Percentiles rank a stretch among this genome's conserved stretches.
Conservation (phyloP, 2,113 vertebrate genomes). For the Pithys albifrons region DNA sequence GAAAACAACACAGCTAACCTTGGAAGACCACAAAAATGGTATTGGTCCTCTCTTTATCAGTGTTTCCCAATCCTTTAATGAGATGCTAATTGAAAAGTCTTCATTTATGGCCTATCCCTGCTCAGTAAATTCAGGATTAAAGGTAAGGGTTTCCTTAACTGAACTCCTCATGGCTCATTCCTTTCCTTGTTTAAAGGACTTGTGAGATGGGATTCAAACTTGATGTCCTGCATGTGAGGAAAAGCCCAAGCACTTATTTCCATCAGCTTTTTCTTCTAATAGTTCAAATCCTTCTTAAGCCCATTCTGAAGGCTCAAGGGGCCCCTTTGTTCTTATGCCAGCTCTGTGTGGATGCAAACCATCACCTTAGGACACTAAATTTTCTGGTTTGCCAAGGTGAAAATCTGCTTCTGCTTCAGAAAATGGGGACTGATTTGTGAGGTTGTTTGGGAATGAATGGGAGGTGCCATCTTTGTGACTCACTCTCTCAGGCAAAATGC, state of each 20-base stretch:
- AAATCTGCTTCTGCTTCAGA: neutral
- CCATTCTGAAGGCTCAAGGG: neutral
- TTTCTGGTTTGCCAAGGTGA: neutral
- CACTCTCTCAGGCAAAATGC: constrained; percentile 4
- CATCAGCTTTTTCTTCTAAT: neutral
- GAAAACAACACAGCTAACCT: neutral
- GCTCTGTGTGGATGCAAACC: neutral
- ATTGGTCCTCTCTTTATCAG: neutral
- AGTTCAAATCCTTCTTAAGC: neutral
- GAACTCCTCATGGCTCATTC: neutral
- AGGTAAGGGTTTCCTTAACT: neutral
- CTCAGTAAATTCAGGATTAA: neutral
- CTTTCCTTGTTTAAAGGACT: neutral
- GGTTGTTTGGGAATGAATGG: neutral
- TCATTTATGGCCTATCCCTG: neutral
- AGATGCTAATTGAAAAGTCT: neutral
- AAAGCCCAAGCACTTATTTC: neutral
- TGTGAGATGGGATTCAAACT: neutral
- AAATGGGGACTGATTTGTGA: neutral
- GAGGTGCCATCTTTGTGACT: neutral
- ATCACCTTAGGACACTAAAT: neutral
- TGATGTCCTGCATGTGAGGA: neutral
- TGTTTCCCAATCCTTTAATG: neutral
- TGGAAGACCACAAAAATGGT: neutral
- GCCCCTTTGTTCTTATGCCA: neutral